Evolutionary conservation across 2,797 vertebrate species (phyloP).

Genomic region (Semaprochilodus insignis): DNA sequence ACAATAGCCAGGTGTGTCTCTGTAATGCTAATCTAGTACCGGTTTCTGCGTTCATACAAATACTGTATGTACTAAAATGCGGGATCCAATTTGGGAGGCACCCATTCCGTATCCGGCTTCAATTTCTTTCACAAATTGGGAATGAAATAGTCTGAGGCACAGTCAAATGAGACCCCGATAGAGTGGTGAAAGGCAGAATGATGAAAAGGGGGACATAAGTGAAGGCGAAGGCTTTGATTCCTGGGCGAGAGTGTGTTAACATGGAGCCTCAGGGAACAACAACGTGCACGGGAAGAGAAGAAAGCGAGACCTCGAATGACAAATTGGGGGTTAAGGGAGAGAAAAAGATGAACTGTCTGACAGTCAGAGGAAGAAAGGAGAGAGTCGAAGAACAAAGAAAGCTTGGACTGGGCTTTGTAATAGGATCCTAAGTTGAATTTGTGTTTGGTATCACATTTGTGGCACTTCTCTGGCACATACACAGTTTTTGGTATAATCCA

Average conservation of each 20-base stretch:
- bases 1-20: too few relatives aligned
- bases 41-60: too few relatives aligned
- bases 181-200: slow-evolving; percentile 40
- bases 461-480: neutral
- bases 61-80: too few relatives aligned
- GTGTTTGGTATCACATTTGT: slow-evolving; percentile 12
- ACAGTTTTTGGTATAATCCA: slow-evolving; percentile 12
- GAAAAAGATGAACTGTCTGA: slow-evolving; percentile 36
- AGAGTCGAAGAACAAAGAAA: slow-evolving; percentile 28
- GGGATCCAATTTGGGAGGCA: neutral
- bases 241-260: slow-evolving; percentile 74
- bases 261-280: slow-evolving; percentile 65
- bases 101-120: neutral
- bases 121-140: neutral
- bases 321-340: slow-evolving; percentile 46
- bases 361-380: slow-evolving; percentile 1
- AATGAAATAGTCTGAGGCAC: neutral
- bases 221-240: slow-evolving; percentile 72
- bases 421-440: slow-evolving; percentile 7
- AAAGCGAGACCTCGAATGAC: slow-evolving; percentile 51
- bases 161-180: neutral
- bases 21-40: too few relatives aligned
- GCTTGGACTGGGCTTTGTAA: slow-evolving; percentile 8
- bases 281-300: slow-evolving; percentile 39
- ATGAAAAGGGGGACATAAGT: slow-evolving; percentile 38